These are phyloP conservation scores for Chiridota heheva DNA, from an alignment of 35 echinoderm and acorn worm species.

Conservation along the genomic window DNA sequence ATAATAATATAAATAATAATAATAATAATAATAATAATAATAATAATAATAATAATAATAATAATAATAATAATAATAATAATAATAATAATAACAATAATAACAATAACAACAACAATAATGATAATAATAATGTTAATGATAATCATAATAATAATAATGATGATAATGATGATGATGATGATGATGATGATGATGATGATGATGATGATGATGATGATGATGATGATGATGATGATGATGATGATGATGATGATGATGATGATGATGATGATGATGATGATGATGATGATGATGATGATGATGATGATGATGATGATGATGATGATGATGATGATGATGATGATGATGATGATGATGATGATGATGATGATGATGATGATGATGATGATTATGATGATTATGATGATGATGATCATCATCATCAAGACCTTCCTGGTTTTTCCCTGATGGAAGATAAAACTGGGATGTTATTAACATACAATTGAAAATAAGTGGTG, in stretches of 20 bases:
- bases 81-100: too few species aligned
- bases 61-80: too few species aligned
- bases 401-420: neutral
- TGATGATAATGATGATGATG: neutral
- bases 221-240: neutral
- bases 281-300: neutral
- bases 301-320: neutral
- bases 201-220: neutral
- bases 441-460: too few species aligned
- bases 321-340: neutral
- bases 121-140: neutral
- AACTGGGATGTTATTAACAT: too few species aligned
- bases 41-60: too few species aligned
- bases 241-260: neutral
- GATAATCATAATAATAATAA: neutral
- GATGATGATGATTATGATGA: neutral
- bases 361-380: neutral
- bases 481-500: too few species aligned
- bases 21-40: too few species aligned
- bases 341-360: neutral
- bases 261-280: constrained; percentile 4
- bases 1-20: too few species aligned
- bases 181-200: neutral
- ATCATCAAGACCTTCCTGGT: neutral
- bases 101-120: too few species aligned